A percentile compares a stretch with the other conserved stretches of the same genome.
Evolutionary conservation across 2,888 invertebrate species (phyloP).

Genomic region (Conomelus anceps): DNA sequence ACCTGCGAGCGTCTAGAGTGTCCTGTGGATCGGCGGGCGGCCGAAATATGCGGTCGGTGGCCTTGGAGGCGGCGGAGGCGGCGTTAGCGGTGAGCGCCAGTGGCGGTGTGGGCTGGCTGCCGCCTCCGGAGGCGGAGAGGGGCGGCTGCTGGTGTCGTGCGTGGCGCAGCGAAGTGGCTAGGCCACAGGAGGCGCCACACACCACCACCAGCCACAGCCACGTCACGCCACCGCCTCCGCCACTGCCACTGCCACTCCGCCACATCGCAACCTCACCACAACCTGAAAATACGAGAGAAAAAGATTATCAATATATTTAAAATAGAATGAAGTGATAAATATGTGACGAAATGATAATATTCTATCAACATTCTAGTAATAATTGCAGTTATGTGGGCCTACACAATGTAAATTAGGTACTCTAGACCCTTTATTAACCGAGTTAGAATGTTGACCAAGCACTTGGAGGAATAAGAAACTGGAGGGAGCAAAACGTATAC

Average conservation of each 20-base stretch:
- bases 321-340: not conserved
- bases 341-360: too few species aligned
- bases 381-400: too few species aligned
- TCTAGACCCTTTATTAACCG: too few species aligned
- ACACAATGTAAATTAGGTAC: too few species aligned
- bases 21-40: not conserved
- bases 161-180: conserved; percentile 8
- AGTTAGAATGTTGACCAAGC: too few species aligned
- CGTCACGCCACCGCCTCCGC: not conserved
- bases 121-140: conserved; percentile 1
- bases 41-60: not conserved
- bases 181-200: not conserved
- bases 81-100: conserved; percentile 3
- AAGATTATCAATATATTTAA: not conserved
- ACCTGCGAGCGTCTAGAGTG: not conserved
- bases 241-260: not conserved
- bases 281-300: not conserved
- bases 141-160: conserved; percentile 9
- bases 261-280: not conserved
- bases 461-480: too few species aligned
- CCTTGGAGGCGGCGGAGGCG: not conserved
- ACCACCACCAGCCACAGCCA: conserved; percentile 31
- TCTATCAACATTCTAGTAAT: too few species aligned
- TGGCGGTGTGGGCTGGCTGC: not conserved
- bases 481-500: too few species aligned